phyloP scores from a whole-genome alignment of 2,888 invertebrate genomes.

The Protophormia terraenovae region DNA sequence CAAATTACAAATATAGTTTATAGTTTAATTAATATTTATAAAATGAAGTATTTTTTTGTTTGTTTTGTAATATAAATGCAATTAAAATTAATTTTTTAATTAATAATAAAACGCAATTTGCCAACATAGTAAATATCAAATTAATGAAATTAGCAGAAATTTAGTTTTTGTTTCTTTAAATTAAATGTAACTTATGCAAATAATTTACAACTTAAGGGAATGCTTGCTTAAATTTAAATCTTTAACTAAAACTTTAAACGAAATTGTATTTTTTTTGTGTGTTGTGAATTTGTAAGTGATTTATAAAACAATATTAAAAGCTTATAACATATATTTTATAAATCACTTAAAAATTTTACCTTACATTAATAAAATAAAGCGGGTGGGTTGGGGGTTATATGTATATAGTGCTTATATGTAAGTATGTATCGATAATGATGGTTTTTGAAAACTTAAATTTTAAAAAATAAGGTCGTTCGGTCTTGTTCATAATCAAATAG shows the following conservation, averaged over 20 bases:
- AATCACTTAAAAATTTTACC: constrained; percentile 6
- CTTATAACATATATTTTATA: constrained; percentile 1
- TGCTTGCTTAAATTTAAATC: constrained; percentile 4
- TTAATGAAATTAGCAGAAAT: neutral
- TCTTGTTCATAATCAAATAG: neutral
- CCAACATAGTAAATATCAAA: neutral
- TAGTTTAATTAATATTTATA: constrained; percentile 4
- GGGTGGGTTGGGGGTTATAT: neutral
- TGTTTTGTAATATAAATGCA: constrained; percentile 24
- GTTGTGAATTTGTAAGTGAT: neutral
- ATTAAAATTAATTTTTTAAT: constrained; percentile 6
- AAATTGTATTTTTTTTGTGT: neutral
- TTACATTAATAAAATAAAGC: constrained; percentile 5
- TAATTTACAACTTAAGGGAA: constrained; percentile 24
- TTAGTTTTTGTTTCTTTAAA: neutral
- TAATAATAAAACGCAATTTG: neutral
- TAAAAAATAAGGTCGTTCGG: neutral
- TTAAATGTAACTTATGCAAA: constrained; percentile 2
- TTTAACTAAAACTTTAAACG: neutral
- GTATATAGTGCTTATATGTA: neutral
- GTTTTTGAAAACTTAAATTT: constrained; percentile 25
- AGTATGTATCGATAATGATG: neutral
- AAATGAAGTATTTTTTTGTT: constrained; percentile 10
- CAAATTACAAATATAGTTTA: constrained; percentile 32
- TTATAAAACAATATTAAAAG: constrained; percentile 6